phyloP scores from a whole-genome alignment of 2,797 vertebrate genomes.

The Nannoperca obscura region DNA sequence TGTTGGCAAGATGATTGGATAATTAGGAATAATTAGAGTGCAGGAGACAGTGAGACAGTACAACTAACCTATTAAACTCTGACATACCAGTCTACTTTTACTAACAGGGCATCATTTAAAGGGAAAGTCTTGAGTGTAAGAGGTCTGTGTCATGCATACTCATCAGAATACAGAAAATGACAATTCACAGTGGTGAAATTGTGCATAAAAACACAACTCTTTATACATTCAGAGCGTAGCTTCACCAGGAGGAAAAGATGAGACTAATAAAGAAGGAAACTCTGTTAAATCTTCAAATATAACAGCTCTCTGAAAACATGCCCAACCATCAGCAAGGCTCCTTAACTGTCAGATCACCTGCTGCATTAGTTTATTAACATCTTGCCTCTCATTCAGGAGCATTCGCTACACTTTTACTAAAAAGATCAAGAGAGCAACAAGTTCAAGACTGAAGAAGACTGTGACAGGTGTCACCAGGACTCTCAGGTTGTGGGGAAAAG shows the following conservation, averaged over 20 bases:
- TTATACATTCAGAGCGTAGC: too few species aligned
- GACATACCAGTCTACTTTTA: too few species aligned
- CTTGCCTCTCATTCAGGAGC: background rate
- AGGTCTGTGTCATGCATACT: background rate
- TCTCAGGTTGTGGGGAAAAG: background rate
- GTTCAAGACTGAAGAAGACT: background rate
- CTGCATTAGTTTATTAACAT: background rate
- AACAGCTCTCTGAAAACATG: background rate
- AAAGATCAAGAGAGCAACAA: background rate
- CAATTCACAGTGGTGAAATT: background rate
- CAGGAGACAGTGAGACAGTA: too few species aligned
- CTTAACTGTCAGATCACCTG: background rate
- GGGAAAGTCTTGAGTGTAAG: background rate
- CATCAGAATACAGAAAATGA: background rate
- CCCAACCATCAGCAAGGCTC: background rate
- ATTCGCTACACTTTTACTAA: background rate
- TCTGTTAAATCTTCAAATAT: background rate
- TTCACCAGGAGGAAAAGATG: background rate
- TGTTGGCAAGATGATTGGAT: too few species aligned
- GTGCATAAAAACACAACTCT: background rate
- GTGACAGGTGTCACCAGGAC: too few species aligned
- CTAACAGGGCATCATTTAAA: too few species aligned
- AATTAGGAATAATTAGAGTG: too few species aligned
- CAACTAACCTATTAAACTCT: too few species aligned
- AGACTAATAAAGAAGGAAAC: background rate